phyloP scores from a whole-genome alignment of 92 coral and sea anemone species.

The Pocillopora meandrina region DNA sequence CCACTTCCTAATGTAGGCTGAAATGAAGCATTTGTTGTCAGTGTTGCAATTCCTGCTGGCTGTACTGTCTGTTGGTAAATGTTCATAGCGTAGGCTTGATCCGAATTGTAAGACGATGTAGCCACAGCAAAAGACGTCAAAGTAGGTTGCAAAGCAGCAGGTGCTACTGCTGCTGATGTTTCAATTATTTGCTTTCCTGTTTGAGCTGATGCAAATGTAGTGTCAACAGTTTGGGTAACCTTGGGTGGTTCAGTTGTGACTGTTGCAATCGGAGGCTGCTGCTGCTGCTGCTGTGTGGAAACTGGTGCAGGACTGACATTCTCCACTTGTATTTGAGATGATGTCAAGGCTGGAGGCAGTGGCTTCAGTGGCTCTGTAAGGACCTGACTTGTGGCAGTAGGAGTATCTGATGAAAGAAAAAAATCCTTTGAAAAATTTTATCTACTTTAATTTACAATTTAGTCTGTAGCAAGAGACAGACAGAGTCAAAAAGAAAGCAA shows the following conservation, averaged over 20 bases:
- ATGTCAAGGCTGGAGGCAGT: conserved; percentile 61
- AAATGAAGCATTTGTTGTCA: conserved; percentile 41
- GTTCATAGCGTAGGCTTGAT: conserved; percentile 13
- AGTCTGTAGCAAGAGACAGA: too few relatives aligned
- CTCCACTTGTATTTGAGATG: conserved; percentile 85
- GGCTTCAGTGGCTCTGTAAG: conserved; percentile 47
- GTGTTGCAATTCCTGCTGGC: conserved; percentile 29
- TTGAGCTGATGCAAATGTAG: conserved; percentile 51
- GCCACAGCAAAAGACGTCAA: conserved; percentile 12
- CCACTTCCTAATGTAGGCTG: conserved; percentile 23
- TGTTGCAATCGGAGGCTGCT: conserved; percentile 2
- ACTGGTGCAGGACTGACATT: conserved; percentile 94
- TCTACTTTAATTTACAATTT: too few relatives aligned
- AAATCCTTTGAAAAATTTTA: background rate
- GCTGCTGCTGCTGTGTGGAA: conserved; percentile 54
- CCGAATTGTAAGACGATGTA: conserved; percentile 27
- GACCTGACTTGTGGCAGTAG: conserved; percentile 18
- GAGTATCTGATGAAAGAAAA: background rate
- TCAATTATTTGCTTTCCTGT: conserved; percentile 21
- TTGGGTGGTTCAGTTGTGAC: conserved; percentile 60
- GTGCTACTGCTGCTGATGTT: conserved; percentile 3
- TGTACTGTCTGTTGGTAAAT: conserved; percentile 45
- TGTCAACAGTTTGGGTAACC: conserved; percentile 63
- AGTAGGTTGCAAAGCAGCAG: conserved; percentile 25
- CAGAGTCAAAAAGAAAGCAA: too few relatives aligned